These are phyloP conservation scores for Bembecia ichneumoniformis DNA, from an alignment of 2,888 invertebrate genomes.

Conservation along the genomic window DNA sequence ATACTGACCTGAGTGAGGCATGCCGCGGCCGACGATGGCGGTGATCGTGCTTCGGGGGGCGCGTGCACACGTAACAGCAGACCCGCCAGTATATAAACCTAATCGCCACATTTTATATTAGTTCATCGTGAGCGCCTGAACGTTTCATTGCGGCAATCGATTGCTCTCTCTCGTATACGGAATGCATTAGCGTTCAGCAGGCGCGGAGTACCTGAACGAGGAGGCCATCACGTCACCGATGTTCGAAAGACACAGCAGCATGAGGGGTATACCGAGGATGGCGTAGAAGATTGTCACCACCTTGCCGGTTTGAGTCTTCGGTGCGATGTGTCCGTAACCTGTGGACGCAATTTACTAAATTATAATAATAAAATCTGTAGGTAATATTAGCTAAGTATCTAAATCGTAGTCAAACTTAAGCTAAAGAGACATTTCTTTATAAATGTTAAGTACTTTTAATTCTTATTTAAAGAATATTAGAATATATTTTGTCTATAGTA, in stretches of 20 bases:
- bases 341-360: slow-evolving; percentile 18
- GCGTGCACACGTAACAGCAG: slow-evolving; percentile 91
- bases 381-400: no score
- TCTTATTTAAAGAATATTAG: no score
- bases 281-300: slow-evolving; percentile 97
- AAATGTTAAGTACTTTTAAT: no score
- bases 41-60: slow-evolving; percentile 74
- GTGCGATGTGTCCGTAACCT: slow-evolving; percentile 97
- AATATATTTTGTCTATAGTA: no score
- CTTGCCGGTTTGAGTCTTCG: slow-evolving; percentile 93
- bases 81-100: slow-evolving; percentile 94
- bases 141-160: no score
- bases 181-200: no score
- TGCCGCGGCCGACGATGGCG: slow-evolving; percentile 21
- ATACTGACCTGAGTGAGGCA: slow-evolving; percentile 12
- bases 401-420: no score
- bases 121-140: no score
- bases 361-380: no score
- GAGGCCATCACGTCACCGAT: slow-evolving; percentile 96
- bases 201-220: slow-evolving; percentile 78
- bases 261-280: slow-evolving; percentile 93
- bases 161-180: no score
- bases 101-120: not conserved
- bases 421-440: no score
- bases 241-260: slow-evolving; percentile 94